A percentile compares a stretch with the other conserved stretches of the same genome.
These are phyloP conservation scores for Spinibarbus caldwelli DNA, from an alignment of 2,797 vertebrate species.

Conservation along the genomic window DNA sequence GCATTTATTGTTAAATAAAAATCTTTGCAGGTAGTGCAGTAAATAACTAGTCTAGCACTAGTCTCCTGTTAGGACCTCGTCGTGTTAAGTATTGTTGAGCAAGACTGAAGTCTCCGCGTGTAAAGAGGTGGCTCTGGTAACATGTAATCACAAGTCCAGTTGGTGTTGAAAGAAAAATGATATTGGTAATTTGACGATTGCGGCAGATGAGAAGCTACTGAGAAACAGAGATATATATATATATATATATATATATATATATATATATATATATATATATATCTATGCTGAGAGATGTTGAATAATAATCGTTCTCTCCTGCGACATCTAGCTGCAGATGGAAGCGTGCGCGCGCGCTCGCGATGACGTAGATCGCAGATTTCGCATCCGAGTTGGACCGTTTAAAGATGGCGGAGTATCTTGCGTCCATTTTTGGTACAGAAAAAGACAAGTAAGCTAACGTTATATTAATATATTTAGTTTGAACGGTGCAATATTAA, in stretches of 20 bases:
- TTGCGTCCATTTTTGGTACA: conserved; percentile 98
- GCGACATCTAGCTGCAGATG: too few relatives aligned
- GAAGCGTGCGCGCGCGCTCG: not conserved
- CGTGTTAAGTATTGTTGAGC: not conserved
- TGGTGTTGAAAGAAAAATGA: not conserved
- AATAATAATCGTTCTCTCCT: too few relatives aligned
- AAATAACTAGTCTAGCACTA: not conserved
- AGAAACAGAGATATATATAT: too few relatives aligned
- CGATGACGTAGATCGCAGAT: conserved; percentile 45
- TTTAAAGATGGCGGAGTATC: conserved; percentile 95
- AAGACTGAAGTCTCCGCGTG: not conserved
- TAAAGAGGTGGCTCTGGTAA: not conserved
- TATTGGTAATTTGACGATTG: too few relatives aligned
- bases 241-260: too few relatives aligned
- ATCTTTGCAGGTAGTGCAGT: not conserved
- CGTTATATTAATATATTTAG: conserved; percentile 12
- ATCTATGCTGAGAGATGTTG: not conserved
- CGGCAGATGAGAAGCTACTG: not conserved
- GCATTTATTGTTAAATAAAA: not conserved
- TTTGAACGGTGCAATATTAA: fast-evolving
- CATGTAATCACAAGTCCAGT: not conserved
- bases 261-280: too few relatives aligned
- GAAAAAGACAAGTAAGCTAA: conserved; percentile 99
- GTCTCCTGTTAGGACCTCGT: not conserved
- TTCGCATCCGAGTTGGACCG: conserved; percentile 65